Evolutionary conservation across 2,113 vertebrate genomes (phyloP), one percentile per base, ranked within the genome.

Genomic region (Salvelinus alpinus): DNA sequence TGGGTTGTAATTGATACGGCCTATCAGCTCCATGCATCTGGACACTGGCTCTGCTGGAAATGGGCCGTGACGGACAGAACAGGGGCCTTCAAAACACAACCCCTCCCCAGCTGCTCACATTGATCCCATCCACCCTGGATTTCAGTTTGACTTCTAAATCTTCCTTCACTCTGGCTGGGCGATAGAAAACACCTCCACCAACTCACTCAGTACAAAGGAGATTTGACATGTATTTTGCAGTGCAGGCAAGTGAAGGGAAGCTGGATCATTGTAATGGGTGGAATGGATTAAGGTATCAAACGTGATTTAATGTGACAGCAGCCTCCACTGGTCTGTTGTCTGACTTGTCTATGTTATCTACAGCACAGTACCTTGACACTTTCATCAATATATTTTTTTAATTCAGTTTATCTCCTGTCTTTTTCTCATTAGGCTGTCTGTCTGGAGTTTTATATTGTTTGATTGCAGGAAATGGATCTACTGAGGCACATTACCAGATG

Each of bases 1-100:
- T 87, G 73, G 82, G 78, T 81, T 81, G 57, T 90, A 84, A 88
- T 88, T 85, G 84, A 91, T 90, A 71, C 34, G 66, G 77, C 70
- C 86, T 84, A 87, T 90, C 88, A 79, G 79, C 70, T 75, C 69
- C 76, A 75, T 78, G 83, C 82, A 88, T 85, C 84, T 81, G 80
- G 74, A 86, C 71, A 31, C 64, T 70, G 48, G 62, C 75, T 75
- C 38, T 44, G 69, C 27, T 83, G 80, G 80, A 86, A 88, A 85
- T 76, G 70, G 82, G 78, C 73, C 67, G 65, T 76, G 79, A 82
- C 64, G 59, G 75, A 84, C 77, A 60, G 57, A 44, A 44, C 9
- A 9, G 38, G 9, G 11, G 62, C 74, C 62, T 77, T 67, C 34
- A 51, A 78, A 80, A 54, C 59, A 3, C 44, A 79, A 65, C 31